phyloP scores from a whole-genome alignment of 30 jellyfish, hydroid and myxozoan genomes.

The Sanderia malayensis region DNA sequence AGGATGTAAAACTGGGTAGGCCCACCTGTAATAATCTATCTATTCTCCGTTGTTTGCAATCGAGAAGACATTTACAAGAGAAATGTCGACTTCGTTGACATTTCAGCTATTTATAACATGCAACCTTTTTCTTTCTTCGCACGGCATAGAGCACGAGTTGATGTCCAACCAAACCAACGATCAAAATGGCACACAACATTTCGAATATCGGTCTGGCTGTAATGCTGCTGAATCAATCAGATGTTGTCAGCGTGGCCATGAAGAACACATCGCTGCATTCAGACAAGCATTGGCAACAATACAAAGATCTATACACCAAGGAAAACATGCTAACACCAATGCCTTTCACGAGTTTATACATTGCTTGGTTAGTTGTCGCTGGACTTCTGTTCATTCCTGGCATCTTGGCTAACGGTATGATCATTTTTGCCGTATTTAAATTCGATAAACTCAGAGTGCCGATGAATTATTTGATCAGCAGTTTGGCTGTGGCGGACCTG shows the following conservation, averaged over 20 bases:
- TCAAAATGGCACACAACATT: not conserved
- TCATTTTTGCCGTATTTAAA: conserved; percentile 29
- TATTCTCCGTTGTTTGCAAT: no score
- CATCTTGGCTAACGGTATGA: conserved; percentile 56
- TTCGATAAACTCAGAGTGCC: conserved; percentile 59
- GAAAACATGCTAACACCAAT: not conserved
- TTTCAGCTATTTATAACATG: no score
- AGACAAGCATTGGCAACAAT: not conserved
- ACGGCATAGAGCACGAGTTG: no score
- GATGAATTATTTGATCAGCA: conserved; percentile 58
- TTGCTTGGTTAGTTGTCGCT: conserved; percentile 52
- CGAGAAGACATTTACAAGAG: no score
- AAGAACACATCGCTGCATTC: not conserved
- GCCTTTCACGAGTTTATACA: conserved; percentile 18
- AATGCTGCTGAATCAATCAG: not conserved
- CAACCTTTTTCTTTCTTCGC: no score
- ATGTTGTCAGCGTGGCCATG: not conserved
- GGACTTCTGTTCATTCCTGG: conserved; percentile 69
- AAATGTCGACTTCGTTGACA: no score
- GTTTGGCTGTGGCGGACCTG: conserved; percentile 71
- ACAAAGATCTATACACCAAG: not conserved
- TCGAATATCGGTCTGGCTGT: not conserved
- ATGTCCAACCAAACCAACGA: no score
- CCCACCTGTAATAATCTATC: no score
- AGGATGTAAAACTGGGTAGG: no score